Conservation (phyloP, 2,888 invertebrate genomes). For the Teleiodes luculella region DNA sequence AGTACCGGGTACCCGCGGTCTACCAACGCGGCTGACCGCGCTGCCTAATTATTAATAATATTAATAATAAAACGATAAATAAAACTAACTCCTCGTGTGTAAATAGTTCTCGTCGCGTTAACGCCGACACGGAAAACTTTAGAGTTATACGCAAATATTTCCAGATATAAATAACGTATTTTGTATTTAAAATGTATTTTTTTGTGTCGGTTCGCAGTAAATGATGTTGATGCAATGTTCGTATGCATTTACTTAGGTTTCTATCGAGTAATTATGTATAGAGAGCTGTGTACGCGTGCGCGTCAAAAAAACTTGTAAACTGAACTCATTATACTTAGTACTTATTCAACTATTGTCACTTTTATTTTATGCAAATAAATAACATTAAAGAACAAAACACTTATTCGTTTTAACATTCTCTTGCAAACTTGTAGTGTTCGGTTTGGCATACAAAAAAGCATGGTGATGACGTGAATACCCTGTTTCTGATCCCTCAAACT, state of each 20-base stretch:
- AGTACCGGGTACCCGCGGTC: not conserved
- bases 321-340: too few species aligned
- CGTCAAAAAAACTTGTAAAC: conserved; percentile 8
- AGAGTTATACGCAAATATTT: conserved; percentile 28
- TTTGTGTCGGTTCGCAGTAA: conserved; percentile 31
- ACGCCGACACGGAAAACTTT: conserved; percentile 23
- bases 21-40: not conserved
- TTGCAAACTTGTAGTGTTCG: too few species aligned
- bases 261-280: conserved; percentile 33
- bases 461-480: too few species aligned
- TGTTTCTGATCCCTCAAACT: too few species aligned
- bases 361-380: too few species aligned
- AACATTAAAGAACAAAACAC: too few species aligned
- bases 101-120: conserved; percentile 32
- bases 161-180: conserved; percentile 36
- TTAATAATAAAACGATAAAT: conserved; percentile 20
- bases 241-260: conserved; percentile 39
- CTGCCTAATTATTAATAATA: not conserved
- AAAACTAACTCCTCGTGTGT: conserved; percentile 28
- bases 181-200: conserved; percentile 38
- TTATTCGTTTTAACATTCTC: too few species aligned
- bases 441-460: not conserved
- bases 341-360: too few species aligned
- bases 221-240: conserved; percentile 31
- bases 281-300: not conserved